A percentile compares a stretch with the other conserved stretches of the same genome.
Evolutionary conservation across 2,797 vertebrate species (phyloP).

Genomic region (Hippoglossus hippoglossus): DNA sequence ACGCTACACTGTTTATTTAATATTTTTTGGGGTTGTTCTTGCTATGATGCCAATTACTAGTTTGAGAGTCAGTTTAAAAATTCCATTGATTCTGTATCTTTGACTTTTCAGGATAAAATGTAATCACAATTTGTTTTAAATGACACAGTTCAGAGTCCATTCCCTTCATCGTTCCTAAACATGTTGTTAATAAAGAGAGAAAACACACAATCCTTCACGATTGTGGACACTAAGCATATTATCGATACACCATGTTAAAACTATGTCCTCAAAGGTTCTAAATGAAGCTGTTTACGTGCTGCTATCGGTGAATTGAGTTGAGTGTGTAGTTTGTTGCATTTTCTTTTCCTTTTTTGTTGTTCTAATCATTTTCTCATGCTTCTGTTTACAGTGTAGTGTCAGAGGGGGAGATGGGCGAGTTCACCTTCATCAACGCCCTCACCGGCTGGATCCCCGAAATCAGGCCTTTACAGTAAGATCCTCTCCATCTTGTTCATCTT

Average conservation of each 20-base stretch:
- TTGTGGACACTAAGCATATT: conserved; percentile 6
- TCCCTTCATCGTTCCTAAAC: neutral
- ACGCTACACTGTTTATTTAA: no score
- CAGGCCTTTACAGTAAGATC: conserved; percentile 87
- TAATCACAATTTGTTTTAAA: neutral
- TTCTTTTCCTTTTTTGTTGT: neutral
- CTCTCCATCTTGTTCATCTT: neutral
- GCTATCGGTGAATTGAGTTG: neutral
- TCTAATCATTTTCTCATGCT: neutral
- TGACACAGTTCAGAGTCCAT: neutral
- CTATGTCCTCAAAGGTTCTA: neutral
- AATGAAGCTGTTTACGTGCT: neutral
- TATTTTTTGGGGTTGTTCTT: no score
- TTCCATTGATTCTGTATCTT: no score
- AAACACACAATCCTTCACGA: neutral
- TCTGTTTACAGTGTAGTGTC: conserved; percentile 76
- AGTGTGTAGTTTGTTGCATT: neutral
- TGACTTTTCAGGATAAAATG: no score
- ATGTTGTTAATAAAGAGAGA: neutral
- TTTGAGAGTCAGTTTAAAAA: no score
- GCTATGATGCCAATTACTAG: no score
- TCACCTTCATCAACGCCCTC: conserved; percentile 89
- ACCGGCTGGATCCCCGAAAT: conserved; percentile 95
- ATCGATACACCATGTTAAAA: conserved; percentile 13
- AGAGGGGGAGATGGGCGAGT: conserved; percentile 87